These are phyloP conservation scores for Herminia tarsipennalis DNA, from an alignment of 2,888 invertebrate genomes.

Conservation along the genomic window DNA sequence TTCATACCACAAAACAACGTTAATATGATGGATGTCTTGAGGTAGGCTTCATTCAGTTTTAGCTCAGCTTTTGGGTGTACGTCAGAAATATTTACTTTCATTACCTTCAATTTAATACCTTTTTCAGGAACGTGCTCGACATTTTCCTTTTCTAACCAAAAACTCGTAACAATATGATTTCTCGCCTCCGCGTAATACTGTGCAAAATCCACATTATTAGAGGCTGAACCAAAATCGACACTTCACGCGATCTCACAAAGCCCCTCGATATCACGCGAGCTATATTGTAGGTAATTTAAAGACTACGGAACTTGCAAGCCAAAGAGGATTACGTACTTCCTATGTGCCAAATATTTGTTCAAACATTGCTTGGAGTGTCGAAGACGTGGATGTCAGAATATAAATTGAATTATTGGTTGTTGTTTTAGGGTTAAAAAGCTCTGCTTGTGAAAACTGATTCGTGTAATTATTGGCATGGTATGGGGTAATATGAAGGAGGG, in stretches of 20 bases:
- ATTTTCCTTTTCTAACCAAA: too few species aligned
- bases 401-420: not conserved
- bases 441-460: too few species aligned
- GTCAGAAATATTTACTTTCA: too few species aligned
- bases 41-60: too few species aligned
- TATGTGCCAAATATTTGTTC: slow-evolving; percentile 35
- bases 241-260: slow-evolving; percentile 24
- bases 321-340: slow-evolving; percentile 42
- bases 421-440: too few species aligned
- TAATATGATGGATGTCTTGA: too few species aligned
- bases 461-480: too few species aligned
- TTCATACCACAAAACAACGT: too few species aligned
- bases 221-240: slow-evolving; percentile 28
- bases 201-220: slow-evolving; percentile 26
- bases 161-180: slow-evolving; percentile 4
- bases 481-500: too few species aligned
- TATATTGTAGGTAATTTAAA: slow-evolving; percentile 39
- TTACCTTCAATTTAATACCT: too few species aligned
- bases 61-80: too few species aligned
- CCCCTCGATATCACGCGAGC: slow-evolving; percentile 19
- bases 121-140: too few species aligned
- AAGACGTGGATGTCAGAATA: slow-evolving; percentile 23
- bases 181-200: slow-evolving; percentile 11
- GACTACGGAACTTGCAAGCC: slow-evolving; percentile 30
- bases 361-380: slow-evolving; percentile 24